Evolutionary conservation across 2,797 vertebrate species (phyloP), one percentile per base, ranked within the genome.

Genomic region (Percopsis omiscomaycus): DNA sequence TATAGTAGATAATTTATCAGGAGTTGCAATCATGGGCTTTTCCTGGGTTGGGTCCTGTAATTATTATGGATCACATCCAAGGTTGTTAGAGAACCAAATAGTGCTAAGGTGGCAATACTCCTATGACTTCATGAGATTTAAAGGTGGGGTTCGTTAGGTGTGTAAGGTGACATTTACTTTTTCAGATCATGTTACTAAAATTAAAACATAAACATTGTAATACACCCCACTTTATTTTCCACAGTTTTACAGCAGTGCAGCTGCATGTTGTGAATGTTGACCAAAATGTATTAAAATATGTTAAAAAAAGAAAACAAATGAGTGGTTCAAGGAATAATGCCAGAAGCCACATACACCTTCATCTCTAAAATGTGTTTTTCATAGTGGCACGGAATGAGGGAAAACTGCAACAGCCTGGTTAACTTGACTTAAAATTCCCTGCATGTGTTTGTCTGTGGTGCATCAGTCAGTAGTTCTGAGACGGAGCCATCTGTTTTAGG

Each of bases 21-120:
- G 49, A 57, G 77, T 84, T 84, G 87, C 85, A 91, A 93, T 92
- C 89, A 88, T 81, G 73, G 88, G 75, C 93, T 95, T 94, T 91
- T 91, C 83, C 84, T 66, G 81, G 84, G 85, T 66, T 88, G 85
- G 90, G 90, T 88, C 83, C 87, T 91, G 67, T 88, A 92, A 93
- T 94, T 90, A 89, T 86, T 86, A 82, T 80, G 89, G 90, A 92
- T 88, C 93, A 88, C 87, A 85, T 74, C 84, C 82, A 87, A 82
- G 77, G 88, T 88, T 89, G 87, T 87, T 82, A 89, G 79, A 85
- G 86, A 92, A 91, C 84, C 86, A 86, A 92, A 91, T 85, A 81
- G 92, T 93, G 91, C 91, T 74, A 74, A 91, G 93, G 92, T 90
- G 80, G 74, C 81, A 79, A 62, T 85, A 62, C 92, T 88, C 89